A percentile compares a stretch with the other conserved stretches of the same genome.
These are phyloP conservation scores for Dasypogon diadema DNA, from an alignment of 2,888 invertebrate species.

Conservation along the genomic window DNA sequence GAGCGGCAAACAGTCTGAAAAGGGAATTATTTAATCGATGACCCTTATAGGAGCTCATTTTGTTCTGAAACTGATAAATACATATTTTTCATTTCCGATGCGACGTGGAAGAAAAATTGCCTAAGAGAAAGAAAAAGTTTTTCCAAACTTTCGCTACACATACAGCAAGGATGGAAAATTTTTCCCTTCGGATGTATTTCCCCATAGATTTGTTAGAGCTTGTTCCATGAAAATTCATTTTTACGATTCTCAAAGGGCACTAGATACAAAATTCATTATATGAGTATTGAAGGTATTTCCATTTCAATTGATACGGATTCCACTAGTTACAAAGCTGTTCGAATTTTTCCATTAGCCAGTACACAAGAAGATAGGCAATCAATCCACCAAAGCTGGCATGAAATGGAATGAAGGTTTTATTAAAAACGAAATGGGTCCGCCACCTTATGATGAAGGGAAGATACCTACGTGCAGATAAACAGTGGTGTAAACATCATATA, in stretches of 20 bases:
- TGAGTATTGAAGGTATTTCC: no score
- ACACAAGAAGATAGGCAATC: no score
- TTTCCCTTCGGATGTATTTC: no score
- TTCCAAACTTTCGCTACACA: background rate
- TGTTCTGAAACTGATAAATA: slow-evolving; percentile 8
- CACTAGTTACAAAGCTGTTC: no score
- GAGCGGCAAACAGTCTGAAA: background rate
- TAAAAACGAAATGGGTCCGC: background rate
- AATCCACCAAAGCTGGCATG: background rate
- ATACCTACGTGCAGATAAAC: slow-evolving; percentile 8
- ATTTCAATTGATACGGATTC: no score
- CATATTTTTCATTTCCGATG: slow-evolving; percentile 13
- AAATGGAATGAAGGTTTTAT: background rate
- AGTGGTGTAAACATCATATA: slow-evolving; percentile 6
- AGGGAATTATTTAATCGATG: slow-evolving; percentile 11
- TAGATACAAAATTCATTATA: no score
- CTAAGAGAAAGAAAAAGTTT: background rate
- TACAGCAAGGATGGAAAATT: no score
- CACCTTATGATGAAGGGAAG: background rate
- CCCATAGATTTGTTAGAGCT: no score
- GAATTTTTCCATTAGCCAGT: no score
- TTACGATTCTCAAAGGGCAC: no score
- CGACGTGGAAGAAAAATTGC: background rate
- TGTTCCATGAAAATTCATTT: no score
- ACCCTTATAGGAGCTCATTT: background rate